Evolutionary conservation across 2,888 invertebrate genomes (phyloP).

Genomic region (Venusia cambrica): DNA sequence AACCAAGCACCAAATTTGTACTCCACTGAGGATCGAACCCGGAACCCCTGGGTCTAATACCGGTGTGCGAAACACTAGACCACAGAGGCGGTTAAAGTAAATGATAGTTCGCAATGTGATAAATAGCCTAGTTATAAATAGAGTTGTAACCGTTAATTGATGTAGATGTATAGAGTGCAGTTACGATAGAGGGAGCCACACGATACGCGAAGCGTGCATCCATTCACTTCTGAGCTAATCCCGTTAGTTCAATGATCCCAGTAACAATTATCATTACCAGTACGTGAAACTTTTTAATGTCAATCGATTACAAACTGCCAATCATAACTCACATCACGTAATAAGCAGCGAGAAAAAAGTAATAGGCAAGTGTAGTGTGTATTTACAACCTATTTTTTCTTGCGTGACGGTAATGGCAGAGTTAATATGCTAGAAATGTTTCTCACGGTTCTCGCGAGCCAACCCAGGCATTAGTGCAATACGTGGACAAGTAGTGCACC

Average conservation of each 20-base stretch:
- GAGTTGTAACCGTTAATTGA: slow-evolving; percentile 18
- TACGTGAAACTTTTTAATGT: slow-evolving; percentile 56
- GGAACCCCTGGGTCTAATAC: no score
- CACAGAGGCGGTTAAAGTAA: no score
- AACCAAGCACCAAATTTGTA: no score
- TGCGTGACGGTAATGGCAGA: slow-evolving; percentile 67
- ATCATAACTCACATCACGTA: slow-evolving; percentile 48
- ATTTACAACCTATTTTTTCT: slow-evolving; percentile 54
- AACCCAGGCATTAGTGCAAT: slow-evolving; percentile 43
- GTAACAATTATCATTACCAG: slow-evolving; percentile 48
- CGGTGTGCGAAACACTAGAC: no score
- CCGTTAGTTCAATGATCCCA: slow-evolving; percentile 71
- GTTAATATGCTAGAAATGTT: slow-evolving; percentile 62
- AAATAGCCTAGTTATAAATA: no score
- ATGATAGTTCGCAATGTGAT: no score
- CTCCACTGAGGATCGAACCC: no score
- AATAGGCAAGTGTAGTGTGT: slow-evolving; percentile 41
- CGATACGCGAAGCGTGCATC: slow-evolving; percentile 46
- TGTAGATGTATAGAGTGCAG: slow-evolving; percentile 23
- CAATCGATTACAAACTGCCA: slow-evolving; percentile 49
- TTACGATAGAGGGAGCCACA: slow-evolving; percentile 33
- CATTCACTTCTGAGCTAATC: slow-evolving; percentile 42
- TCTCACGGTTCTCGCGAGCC: slow-evolving; percentile 64
- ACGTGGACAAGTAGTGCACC: slow-evolving; percentile 29
- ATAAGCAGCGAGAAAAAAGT: slow-evolving; percentile 46